phyloP scores from a whole-genome alignment of 2,797 vertebrate genomes.

The Chromis chromis region DNA sequence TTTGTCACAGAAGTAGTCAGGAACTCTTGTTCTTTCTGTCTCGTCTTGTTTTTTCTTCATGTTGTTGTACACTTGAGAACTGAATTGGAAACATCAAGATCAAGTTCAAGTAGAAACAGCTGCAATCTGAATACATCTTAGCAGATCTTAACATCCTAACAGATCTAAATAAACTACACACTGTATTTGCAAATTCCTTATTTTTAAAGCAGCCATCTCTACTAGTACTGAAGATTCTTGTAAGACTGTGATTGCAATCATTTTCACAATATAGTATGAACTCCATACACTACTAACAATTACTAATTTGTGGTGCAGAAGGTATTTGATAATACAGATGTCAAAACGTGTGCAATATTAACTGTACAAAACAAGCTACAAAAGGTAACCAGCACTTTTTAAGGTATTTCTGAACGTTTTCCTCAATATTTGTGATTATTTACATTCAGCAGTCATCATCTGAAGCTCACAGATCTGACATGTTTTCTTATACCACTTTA shows the following conservation, averaged over 20 bases:
- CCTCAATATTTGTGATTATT: neutral
- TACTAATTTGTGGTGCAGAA: neutral
- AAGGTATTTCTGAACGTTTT: too few species aligned
- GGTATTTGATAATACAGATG: neutral
- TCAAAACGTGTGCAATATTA: too few species aligned
- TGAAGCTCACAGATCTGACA: neutral
- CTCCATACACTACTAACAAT: too few species aligned
- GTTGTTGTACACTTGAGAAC: neutral
- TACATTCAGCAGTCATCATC: slow-evolving; percentile 1
- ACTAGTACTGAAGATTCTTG: neutral
- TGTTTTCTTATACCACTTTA: neutral
- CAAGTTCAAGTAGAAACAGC: slow-evolving; percentile 13
- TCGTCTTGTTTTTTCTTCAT: neutral
- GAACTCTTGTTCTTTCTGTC: neutral
- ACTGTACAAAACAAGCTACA: too few species aligned
- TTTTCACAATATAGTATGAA: neutral
- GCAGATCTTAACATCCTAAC: neutral
- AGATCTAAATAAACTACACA: neutral
- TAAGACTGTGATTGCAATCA: too few species aligned
- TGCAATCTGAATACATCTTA: slow-evolving; percentile 7
- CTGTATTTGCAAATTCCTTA: neutral
- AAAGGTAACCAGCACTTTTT: too few species aligned
- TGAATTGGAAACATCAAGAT: slow-evolving; percentile 3
- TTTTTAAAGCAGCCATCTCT: neutral
- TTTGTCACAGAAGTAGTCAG: neutral